Evolutionary conservation across 2,113 vertebrate genomes (phyloP).

Genomic region (Candoia aspera): DNA sequence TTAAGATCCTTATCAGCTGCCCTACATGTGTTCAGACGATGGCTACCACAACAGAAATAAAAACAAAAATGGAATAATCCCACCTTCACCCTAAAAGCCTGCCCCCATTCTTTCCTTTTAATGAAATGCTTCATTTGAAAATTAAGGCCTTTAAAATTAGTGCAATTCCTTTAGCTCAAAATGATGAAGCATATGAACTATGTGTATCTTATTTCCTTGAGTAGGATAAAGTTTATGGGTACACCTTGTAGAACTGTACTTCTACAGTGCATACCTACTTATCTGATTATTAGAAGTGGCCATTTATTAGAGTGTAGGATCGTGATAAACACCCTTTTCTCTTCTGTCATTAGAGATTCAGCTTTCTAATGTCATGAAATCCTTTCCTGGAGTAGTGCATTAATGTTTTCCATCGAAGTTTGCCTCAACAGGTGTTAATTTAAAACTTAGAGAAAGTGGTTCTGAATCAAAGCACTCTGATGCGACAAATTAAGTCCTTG

Average conservation of each 20-base stretch:
- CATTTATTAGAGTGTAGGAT: not conserved
- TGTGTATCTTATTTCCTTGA: not conserved
- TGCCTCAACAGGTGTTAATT: constrained; percentile 62
- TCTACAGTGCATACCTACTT: not conserved
- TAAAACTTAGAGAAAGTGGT: constrained; percentile 65
- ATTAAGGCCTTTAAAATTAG: not conserved
- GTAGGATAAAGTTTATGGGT: not conserved
- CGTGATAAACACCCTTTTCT: not conserved
- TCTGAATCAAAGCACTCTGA: constrained; percentile 52
- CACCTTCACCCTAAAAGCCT: not conserved
- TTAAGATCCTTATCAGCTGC: not conserved
- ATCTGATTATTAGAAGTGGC: not conserved
- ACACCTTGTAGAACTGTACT: not conserved
- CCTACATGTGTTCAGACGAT: not conserved
- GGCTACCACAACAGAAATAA: not conserved
- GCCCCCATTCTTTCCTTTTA: not conserved
- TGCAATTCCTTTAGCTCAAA: not conserved
- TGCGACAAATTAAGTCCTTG: constrained; percentile 62
- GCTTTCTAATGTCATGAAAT: constrained; percentile 13
- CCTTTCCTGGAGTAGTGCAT: constrained; percentile 33
- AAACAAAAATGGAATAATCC: not conserved
- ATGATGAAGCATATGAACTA: not conserved
- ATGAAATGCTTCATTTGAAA: not conserved
- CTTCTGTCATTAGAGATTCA: not conserved
- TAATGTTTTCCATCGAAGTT: constrained; percentile 42